Percentiles rank a stretch among this genome's conserved stretches.
Evolutionary conservation across 2,797 vertebrate species (phyloP).

Genomic region (Hyperoplus lanceolatus): DNA sequence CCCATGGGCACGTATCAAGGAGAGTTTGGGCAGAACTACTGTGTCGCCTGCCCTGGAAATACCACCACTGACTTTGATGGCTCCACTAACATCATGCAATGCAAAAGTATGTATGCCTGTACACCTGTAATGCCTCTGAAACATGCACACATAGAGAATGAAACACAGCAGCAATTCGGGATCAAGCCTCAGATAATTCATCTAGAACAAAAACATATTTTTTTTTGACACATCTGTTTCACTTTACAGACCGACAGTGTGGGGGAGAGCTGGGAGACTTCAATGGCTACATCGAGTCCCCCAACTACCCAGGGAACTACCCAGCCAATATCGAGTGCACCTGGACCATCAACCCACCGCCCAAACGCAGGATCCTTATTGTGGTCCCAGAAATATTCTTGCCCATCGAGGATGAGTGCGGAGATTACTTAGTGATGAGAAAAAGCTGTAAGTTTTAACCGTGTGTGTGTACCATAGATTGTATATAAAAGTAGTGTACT

Average conservation of each 20-base stretch:
- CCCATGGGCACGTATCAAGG: conserved; percentile 90
- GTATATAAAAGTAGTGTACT: neutral
- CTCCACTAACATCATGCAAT: conserved; percentile 96
- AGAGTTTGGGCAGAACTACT: conserved; percentile 96
- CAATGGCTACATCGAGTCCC: conserved; percentile 96
- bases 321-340: conserved; percentile 96
- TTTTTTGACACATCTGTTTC: conserved; percentile 39
- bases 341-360: conserved; percentile 95
- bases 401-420: conserved; percentile 97
- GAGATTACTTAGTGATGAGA: conserved; percentile 98
- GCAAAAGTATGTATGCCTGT: conserved; percentile 91
- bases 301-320: conserved; percentile 98
- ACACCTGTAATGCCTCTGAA: neutral
- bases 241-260: conserved; percentile 91
- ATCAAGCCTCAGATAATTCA: conserved; percentile 25
- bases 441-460: conserved; percentile 92
- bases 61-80: conserved; percentile 98
- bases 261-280: conserved; percentile 96
- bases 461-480: neutral
- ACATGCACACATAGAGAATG: neutral
- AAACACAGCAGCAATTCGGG: neutral
- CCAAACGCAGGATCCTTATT: conserved; percentile 96
- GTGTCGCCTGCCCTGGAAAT: conserved; percentile 94
- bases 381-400: conserved; percentile 98
- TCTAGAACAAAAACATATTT: conserved; percentile 1